These are phyloP conservation scores for Hirtodrosophila trivittata DNA, from an alignment of 2,888 invertebrate species.

Conservation along the genomic window DNA sequence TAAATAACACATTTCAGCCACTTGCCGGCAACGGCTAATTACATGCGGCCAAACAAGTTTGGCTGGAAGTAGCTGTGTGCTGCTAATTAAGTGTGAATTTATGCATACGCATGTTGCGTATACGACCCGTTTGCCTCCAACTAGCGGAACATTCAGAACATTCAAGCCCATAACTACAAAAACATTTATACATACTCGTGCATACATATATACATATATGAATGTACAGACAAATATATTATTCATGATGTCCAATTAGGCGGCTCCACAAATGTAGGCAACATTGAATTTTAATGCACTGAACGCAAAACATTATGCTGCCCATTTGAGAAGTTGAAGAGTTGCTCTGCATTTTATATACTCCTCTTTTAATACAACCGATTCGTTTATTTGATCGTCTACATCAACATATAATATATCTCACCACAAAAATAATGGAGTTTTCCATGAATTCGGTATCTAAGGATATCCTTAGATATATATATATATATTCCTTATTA, in stretches of 20 bases:
- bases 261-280: constrained; percentile 34
- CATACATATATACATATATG: constrained; percentile 7
- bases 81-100: constrained; percentile 75
- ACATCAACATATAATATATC: too few relatives aligned
- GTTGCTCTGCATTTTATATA: too few relatives aligned
- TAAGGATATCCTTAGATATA: too few relatives aligned
- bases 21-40: constrained; percentile 59
- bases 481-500: too few relatives aligned
- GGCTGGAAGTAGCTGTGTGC: constrained; percentile 12
- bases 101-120: constrained; percentile 77
- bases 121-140: constrained; percentile 61
- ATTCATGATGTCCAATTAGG: constrained; percentile 64
- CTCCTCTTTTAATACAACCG: too few relatives aligned
- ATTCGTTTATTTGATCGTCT: too few relatives aligned
- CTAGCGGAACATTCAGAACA: constrained; percentile 28
- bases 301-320: background rate
- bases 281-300: constrained; percentile 44
- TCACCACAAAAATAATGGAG: too few relatives aligned
- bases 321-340: too few relatives aligned
- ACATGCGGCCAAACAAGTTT: constrained; percentile 24
- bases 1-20: constrained; percentile 50
- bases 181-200: constrained; percentile 25
- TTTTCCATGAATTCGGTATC: too few relatives aligned
- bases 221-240: constrained; percentile 33
- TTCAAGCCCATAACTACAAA: constrained; percentile 29